Evolutionary conservation across 2,888 invertebrate species (phyloP).

Genomic region (Aporophyla lueneburgensis): DNA sequence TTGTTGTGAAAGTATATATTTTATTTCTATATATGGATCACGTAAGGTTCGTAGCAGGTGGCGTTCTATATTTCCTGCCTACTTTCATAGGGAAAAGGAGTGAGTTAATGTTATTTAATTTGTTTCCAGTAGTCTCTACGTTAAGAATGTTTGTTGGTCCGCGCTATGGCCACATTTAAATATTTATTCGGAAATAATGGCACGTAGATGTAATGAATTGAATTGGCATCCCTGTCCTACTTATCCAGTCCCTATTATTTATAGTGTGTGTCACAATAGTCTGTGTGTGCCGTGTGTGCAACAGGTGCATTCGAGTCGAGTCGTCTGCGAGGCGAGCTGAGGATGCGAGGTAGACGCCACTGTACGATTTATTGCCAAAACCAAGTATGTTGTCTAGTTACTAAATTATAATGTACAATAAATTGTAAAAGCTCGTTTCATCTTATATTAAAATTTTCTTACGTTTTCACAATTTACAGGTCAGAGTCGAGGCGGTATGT

Average conservation of each 20-base stretch:
- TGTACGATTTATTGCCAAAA: slow-evolving; percentile 24
- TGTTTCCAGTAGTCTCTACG: too few relatives aligned
- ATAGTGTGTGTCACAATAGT: slow-evolving; percentile 17
- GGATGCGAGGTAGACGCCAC: slow-evolving; percentile 13
- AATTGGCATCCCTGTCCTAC: background rate
- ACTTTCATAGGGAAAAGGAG: too few relatives aligned
- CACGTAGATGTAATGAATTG: too few relatives aligned
- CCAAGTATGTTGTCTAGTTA: slow-evolving; percentile 1
- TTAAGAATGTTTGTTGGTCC: background rate
- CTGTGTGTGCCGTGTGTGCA: slow-evolving; percentile 36
- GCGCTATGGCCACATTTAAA: background rate
- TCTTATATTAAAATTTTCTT: too few relatives aligned
- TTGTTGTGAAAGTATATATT: too few relatives aligned
- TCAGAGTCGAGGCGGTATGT: too few relatives aligned
- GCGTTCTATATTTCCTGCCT: too few relatives aligned
- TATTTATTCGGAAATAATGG: background rate
- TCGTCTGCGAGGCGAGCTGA: slow-evolving; percentile 16
- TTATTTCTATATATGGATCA: too few relatives aligned
- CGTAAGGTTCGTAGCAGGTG: too few relatives aligned
- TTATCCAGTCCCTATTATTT: background rate
- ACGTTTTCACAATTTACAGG: too few relatives aligned
- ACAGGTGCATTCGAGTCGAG: slow-evolving; percentile 56
- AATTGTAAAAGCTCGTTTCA: background rate
- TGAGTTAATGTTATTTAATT: too few relatives aligned
- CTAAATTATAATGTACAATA: background rate